Percentiles rank a stretch among this genome's conserved stretches.
These are phyloP conservation scores for Florisuga fusca DNA, from an alignment of 2,797 vertebrate species.

Conservation along the genomic window DNA sequence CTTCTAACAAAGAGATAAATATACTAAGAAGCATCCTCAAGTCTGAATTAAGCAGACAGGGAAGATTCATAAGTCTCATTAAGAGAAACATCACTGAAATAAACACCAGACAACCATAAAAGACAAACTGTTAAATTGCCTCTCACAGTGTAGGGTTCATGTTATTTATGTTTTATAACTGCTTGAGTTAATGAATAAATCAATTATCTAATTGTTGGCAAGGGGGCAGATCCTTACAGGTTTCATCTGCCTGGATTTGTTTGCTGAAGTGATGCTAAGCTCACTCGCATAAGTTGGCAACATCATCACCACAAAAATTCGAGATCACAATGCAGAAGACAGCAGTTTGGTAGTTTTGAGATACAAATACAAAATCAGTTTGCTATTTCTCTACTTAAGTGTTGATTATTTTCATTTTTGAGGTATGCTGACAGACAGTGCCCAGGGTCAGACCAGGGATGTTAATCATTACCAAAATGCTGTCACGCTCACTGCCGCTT, in stretches of 20 bases:
- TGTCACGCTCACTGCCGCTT: background rate
- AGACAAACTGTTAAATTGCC: slow-evolving; percentile 49
- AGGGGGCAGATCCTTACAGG: background rate
- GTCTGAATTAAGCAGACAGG: slow-evolving; percentile 30
- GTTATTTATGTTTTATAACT: slow-evolving; percentile 52
- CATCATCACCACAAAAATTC: background rate
- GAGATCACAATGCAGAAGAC: background rate
- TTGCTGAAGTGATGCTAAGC: background rate
- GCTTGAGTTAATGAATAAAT: slow-evolving; percentile 43
- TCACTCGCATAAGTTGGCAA: background rate
- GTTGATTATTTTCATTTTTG: background rate
- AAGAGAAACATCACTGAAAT: slow-evolving; percentile 52
- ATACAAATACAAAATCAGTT: background rate
- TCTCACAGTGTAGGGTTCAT: slow-evolving; percentile 16
- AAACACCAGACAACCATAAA: slow-evolving; percentile 51
- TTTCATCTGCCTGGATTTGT: background rate
- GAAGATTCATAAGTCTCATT: slow-evolving; percentile 61
- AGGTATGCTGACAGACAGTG: background rate
- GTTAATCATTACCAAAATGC: slow-evolving; percentile 29
- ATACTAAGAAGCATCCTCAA: slow-evolving; percentile 15
- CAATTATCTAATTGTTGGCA: slow-evolving; percentile 17
- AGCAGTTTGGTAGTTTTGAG: background rate
- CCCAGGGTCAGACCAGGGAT: background rate
- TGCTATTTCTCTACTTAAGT: background rate
- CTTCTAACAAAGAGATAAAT: slow-evolving; percentile 38